Percentiles rank a stretch among this genome's conserved stretches.
Evolutionary conservation across 2,888 invertebrate species (phyloP).

Genomic region (Cabera pusaria): DNA sequence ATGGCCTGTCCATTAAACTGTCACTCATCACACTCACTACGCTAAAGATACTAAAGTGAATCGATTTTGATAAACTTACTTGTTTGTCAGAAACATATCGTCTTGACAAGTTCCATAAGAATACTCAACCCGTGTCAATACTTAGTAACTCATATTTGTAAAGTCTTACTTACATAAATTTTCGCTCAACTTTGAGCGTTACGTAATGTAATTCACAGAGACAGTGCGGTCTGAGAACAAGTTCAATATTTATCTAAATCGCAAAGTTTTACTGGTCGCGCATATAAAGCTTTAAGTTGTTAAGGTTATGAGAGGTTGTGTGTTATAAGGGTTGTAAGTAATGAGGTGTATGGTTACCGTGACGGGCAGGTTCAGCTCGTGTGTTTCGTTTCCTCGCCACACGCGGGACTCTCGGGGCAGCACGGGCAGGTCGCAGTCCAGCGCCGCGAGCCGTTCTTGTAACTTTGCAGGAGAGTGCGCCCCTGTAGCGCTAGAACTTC

Average conservation of each 20-base stretch:
- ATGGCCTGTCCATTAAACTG: slow-evolving; percentile 24
- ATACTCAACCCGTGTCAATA: slow-evolving; percentile 27
- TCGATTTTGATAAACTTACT: slow-evolving; percentile 21
- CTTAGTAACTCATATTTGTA: slow-evolving; percentile 23
- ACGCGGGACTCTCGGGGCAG: slow-evolving; percentile 85
- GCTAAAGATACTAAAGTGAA: too few relatives aligned
- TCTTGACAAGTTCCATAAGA: slow-evolving; percentile 23
- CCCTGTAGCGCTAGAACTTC: slow-evolving; percentile 61
- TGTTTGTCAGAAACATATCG: slow-evolving; percentile 23
- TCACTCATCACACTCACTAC: slow-evolving; percentile 15
- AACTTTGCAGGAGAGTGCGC: slow-evolving; percentile 74
- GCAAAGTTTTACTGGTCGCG: slow-evolving; percentile 1
- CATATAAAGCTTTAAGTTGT: too few relatives aligned
- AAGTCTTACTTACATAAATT: slow-evolving; percentile 14
- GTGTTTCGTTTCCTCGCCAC: slow-evolving; percentile 89
- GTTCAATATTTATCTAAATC: slow-evolving; percentile 11
- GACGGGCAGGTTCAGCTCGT: slow-evolving; percentile 86
- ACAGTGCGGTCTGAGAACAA: slow-evolving; percentile 7
- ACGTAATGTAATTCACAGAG: slow-evolving; percentile 8
- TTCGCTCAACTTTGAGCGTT: slow-evolving; percentile 15
- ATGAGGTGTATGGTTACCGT: slow-evolving; percentile 78
- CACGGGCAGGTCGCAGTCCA: slow-evolving; percentile 86
- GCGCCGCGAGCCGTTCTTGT: slow-evolving; percentile 85
- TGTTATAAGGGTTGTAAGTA: background rate
- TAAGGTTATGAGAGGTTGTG: slow-evolving; percentile 1